These are phyloP conservation scores for Esox masquinongy DNA, from an alignment of 2,797 vertebrate genomes.

Conservation along the genomic window DNA sequence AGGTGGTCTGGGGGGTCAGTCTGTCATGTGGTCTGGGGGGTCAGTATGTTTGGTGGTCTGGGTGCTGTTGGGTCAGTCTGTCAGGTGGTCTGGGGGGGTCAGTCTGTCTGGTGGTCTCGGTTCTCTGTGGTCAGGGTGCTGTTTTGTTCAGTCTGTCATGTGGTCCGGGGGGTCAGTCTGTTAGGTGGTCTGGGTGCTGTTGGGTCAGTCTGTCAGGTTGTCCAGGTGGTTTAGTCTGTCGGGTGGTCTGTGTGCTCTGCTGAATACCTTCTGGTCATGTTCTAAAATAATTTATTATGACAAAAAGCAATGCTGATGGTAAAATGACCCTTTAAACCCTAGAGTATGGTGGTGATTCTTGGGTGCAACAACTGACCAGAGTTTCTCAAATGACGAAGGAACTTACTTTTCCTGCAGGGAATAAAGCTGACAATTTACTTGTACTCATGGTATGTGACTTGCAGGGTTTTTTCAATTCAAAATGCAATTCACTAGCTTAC, in stretches of 20 bases:
- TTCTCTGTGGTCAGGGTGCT: too few species aligned
- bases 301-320: not conserved
- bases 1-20: too few species aligned
- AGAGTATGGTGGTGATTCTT: conserved; percentile 51
- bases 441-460: not conserved
- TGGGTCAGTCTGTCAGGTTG: too few species aligned
- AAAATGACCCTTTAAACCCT: conserved; percentile 18
- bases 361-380: not conserved
- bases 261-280: not conserved
- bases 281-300: not conserved
- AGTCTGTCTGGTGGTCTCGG: too few species aligned
- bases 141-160: conserved; percentile 13
- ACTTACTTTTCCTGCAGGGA: not conserved
- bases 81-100: too few species aligned
- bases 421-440: not conserved
- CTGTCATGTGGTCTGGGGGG: too few species aligned
- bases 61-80: too few species aligned
- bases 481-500: not conserved
- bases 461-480: not conserved
- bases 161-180: not conserved
- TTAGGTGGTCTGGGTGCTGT: too few species aligned
- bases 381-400: not conserved
- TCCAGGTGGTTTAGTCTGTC: too few species aligned
- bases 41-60: too few species aligned
- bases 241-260: not conserved